These are phyloP conservation scores for Aldabrachelys gigantea DNA, from an alignment of 2,113 vertebrate species.

Conservation along the genomic window DNA sequence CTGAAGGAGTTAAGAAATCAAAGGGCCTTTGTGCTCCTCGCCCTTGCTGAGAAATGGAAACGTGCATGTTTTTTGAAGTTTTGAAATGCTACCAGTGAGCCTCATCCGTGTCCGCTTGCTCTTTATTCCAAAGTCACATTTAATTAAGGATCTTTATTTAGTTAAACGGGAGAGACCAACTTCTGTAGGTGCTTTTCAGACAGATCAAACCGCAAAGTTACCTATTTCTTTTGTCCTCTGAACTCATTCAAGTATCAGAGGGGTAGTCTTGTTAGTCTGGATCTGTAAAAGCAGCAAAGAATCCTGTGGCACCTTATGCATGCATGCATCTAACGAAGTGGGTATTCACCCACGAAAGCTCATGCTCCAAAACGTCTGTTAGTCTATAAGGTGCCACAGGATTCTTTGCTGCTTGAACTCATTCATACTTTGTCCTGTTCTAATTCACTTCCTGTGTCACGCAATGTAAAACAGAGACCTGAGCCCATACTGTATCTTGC, in stretches of 20 bases:
- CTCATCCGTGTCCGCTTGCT: neutral
- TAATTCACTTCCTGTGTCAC: neutral
- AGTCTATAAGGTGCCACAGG: too few species aligned
- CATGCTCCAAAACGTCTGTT: too few species aligned
- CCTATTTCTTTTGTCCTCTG: neutral
- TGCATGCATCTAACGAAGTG: too few species aligned
- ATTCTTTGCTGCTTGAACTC: neutral
- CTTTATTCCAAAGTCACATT: neutral
- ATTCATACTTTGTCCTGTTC: neutral
- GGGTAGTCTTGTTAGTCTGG: too few species aligned
- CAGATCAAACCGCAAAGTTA: neutral
- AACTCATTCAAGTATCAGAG: neutral
- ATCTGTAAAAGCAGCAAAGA: too few species aligned
- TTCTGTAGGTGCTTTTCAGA: conserved; percentile 55
- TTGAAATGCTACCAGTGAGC: neutral
- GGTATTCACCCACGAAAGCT: too few species aligned
- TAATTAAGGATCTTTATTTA: neutral
- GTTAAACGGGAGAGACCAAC: neutral
- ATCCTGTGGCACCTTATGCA: too few species aligned
- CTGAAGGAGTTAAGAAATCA: conserved; percentile 18
- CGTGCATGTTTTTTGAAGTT: neutral
- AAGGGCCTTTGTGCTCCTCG: neutral
- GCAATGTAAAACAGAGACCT: neutral
- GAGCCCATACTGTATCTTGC: neutral
- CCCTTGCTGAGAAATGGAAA: conserved; percentile 19